phyloP scores from a whole-genome alignment of 2,888 invertebrate species.

The Myathropa florea region DNA sequence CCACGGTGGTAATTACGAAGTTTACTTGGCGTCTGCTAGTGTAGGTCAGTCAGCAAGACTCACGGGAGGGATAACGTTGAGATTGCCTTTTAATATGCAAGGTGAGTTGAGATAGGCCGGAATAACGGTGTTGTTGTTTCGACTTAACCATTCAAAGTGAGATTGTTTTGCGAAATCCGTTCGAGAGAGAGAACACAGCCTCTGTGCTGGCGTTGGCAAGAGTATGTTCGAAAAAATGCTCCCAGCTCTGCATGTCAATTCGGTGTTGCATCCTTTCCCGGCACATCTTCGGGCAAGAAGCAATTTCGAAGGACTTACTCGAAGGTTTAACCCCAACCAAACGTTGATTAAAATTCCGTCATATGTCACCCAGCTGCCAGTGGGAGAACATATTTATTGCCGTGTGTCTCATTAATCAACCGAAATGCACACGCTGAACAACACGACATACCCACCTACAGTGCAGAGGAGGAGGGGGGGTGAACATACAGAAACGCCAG shows the following conservation, averaged over 20 bases:
- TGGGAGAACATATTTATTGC: conserved; percentile 62
- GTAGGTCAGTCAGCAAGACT: too few species aligned
- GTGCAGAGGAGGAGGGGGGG: too few species aligned
- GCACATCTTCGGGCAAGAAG: not conserved
- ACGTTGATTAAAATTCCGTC: conserved; percentile 55
- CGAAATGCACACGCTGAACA: conserved; percentile 2
- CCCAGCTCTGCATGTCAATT: not conserved
- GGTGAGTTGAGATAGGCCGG: not conserved
- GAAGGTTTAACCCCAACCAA: not conserved
- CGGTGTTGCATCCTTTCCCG: not conserved
- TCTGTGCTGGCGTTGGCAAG: too few species aligned
- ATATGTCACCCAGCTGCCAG: conserved; percentile 50
- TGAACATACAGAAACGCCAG: conserved; percentile 42
- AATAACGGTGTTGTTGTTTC: too few species aligned
- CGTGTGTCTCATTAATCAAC: conserved; percentile 65
- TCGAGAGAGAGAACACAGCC: too few species aligned
- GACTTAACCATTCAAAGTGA: too few species aligned
- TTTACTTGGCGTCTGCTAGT: too few species aligned
- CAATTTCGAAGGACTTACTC: not conserved
- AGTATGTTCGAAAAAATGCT: too few species aligned
- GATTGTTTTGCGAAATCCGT: too few species aligned
- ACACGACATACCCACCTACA: too few species aligned
- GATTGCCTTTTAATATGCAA: not conserved
- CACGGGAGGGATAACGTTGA: too few species aligned
- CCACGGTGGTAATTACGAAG: conserved; percentile 49